Evolutionary conservation across 2,888 invertebrate species (phyloP), one percentile per base, ranked within the genome.

Genomic region (Cremastinae sp.): DNA sequence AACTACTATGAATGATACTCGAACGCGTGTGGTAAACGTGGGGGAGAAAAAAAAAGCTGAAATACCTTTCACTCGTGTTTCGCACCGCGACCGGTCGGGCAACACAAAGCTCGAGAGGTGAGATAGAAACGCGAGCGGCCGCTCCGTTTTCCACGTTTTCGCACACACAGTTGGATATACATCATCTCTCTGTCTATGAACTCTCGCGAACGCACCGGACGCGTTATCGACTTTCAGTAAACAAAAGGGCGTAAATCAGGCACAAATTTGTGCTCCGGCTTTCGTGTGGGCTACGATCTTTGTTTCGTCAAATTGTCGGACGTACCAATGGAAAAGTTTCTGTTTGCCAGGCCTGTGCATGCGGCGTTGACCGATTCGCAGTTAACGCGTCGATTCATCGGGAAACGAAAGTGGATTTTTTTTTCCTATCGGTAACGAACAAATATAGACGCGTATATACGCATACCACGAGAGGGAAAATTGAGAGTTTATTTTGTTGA

Each of bases 381-480:
- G 76, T 76, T 76, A 73, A 73, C 76, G 76, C 76, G 69, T 55
- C 69, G 65, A 61, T 65, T 76, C 59, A 73, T 69, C 73, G 58
- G 72, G 58, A 72, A 53, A 5, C 53, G 61, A 51, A 69, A 59
- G 76, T 72, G 68, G 45, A 76, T 73, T 69, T 76, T 28, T 28
- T 2, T 28, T n/a, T 76, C 64, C 76, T 39, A 55, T 69, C 59
- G 68, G 58, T 20, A 76, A 69, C 76, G 59, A 73, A 72, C 69
- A 64, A 72, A 73, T 56, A 58, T 58, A 62, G 51, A 49, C 18
- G 45, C 59, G 2, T 16, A 16, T 37, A 59, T 58, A 53, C 66
- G 56, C 20, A 16, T n/a, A 53, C 49, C 7, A 22, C 12, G 5
- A 47, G 20, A 10, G 20, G 22, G 47, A 14, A 22, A 22, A 39